These are phyloP conservation scores for Sthenelais limicola DNA, from an alignment of 2,888 invertebrate species.

Conservation along the genomic window DNA sequence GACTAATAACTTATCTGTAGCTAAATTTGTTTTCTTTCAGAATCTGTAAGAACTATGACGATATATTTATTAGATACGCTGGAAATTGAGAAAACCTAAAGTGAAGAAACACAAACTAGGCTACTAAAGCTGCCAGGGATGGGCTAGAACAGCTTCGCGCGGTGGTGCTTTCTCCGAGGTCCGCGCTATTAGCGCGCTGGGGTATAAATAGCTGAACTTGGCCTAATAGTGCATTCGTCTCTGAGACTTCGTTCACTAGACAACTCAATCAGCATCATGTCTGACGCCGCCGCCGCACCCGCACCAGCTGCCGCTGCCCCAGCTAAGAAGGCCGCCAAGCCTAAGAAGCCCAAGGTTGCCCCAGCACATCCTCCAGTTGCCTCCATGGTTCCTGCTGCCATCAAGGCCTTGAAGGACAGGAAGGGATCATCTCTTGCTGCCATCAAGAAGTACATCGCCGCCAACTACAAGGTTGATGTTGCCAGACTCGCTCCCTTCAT, in stretches of 20 bases:
- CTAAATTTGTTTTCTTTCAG: background rate
- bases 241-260: background rate
- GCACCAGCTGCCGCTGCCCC: constrained; percentile 12
- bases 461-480: constrained; percentile 77
- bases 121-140: background rate
- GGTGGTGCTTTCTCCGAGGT: constrained; percentile 34
- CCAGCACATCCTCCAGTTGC: constrained; percentile 74
- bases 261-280: constrained; percentile 17
- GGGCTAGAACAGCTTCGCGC: background rate
- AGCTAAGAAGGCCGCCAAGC: constrained; percentile 24
- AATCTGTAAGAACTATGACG: background rate
- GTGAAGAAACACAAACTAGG: constrained; percentile 16
- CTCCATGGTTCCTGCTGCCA: constrained; percentile 77
- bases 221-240: background rate
- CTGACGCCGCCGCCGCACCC: constrained; percentile 20
- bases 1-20: background rate
- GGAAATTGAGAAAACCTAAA: background rate
- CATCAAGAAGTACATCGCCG: constrained; percentile 79
- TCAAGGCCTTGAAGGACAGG: constrained; percentile 69
- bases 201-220: background rate
- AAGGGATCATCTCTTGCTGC: constrained; percentile 77
- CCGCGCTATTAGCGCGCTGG: background rate
- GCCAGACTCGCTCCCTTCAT: constrained; percentile 77
- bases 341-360: constrained; percentile 35
- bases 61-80: background rate